phyloP scores from a whole-genome alignment of 2,888 invertebrate species.

The Drosophila fulvimacula region DNA sequence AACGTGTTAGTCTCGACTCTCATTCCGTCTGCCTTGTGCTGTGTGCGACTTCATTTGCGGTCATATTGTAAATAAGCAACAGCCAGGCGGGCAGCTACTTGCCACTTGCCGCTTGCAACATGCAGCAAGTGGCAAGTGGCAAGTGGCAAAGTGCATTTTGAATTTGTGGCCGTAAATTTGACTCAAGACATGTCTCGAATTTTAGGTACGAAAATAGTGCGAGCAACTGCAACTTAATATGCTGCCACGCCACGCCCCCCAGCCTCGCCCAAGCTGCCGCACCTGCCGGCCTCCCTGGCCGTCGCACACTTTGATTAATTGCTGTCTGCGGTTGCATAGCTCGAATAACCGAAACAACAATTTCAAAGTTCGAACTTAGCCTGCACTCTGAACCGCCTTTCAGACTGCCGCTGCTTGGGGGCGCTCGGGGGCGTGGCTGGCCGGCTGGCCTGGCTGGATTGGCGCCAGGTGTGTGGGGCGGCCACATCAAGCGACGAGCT shows the following conservation, averaged over 20 bases:
- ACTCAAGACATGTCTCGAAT: conserved; percentile 25
- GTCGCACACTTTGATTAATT: conserved; percentile 55
- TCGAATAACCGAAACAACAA: conserved; percentile 30
- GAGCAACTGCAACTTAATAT: conserved; percentile 18
- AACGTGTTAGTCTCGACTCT: conserved; percentile 47
- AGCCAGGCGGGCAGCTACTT: not conserved
- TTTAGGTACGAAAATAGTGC: conserved; percentile 12
- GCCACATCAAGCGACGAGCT: conserved; percentile 16
- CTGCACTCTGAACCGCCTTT: conserved; percentile 12
- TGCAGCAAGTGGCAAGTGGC: conserved; percentile 17
- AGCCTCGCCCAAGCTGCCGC: not conserved
- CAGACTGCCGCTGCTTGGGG: not conserved
- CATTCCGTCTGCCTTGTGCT: conserved; percentile 8
- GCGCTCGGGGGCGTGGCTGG: not conserved
- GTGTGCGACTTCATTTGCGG: conserved; percentile 68
- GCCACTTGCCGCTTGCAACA: conserved; percentile 6
- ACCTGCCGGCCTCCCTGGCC: not conserved
- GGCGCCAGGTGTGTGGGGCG: conserved; percentile 26
- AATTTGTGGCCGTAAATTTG: conserved; percentile 34
- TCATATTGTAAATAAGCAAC: conserved; percentile 46
- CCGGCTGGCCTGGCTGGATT: too few species aligned
- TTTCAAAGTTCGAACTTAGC: conserved; percentile 23
- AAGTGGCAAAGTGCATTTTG: conserved; percentile 44
- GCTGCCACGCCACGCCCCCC: not conserved
- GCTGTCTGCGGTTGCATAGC: conserved; percentile 55